phyloP scores from a whole-genome alignment of 1,140 invertebrate genomes.

The Myzus persicae region DNA sequence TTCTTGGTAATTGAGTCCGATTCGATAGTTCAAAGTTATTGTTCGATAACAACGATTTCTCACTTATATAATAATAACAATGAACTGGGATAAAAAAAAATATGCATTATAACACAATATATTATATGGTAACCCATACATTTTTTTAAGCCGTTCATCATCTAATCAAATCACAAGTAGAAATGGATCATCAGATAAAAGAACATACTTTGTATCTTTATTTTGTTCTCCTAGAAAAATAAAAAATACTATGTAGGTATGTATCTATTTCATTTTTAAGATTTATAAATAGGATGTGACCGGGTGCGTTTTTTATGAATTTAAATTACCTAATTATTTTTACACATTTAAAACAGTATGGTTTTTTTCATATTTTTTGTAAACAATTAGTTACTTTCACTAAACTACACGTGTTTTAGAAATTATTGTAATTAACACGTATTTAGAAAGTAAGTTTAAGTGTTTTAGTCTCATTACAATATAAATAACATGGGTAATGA shows the following conservation, averaged over 20 bases:
- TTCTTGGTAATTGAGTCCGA: not conserved
- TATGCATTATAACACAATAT: not conserved
- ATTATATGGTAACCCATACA: too few relatives aligned
- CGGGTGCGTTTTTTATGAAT: not conserved
- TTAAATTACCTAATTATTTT: not conserved
- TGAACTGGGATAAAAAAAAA: not conserved
- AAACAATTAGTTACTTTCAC: constrained; percentile 34
- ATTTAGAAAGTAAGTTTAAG: constrained; percentile 33
- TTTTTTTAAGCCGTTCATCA: not conserved
- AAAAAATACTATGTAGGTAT: not conserved
- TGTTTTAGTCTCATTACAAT: not conserved
- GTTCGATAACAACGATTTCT: not conserved
- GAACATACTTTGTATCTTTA: not conserved
- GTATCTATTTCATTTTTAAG: not conserved
- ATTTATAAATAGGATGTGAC: not conserved
- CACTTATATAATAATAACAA: not conserved
- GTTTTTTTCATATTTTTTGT: not conserved
- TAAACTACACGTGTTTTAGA: not conserved
- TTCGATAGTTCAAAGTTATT: not conserved
- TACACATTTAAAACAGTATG: not conserved
- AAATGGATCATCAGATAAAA: not conserved
- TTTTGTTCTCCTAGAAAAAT: not conserved
- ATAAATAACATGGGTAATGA: not conserved
- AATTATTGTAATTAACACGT: constrained; percentile 21
- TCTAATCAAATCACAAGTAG: not conserved